These are phyloP conservation scores for Drosophila pegasa DNA, from an alignment of 2,888 invertebrate species.

Conservation along the genomic window DNA sequence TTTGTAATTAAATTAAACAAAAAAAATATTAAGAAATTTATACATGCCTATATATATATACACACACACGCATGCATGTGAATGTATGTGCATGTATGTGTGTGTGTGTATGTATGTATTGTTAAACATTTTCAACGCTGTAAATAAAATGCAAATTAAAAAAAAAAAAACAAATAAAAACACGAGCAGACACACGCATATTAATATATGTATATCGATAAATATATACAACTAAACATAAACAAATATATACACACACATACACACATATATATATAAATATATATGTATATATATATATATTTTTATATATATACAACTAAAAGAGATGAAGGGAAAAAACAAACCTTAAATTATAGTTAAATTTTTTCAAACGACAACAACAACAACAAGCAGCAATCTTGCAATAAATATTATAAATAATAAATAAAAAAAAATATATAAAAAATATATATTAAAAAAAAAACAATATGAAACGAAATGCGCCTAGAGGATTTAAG, in stretches of 20 bases:
- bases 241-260: slow-evolving; percentile 48
- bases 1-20: slow-evolving; percentile 50
- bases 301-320: slow-evolving; percentile 63
- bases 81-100: slow-evolving; percentile 9
- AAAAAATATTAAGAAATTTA: slow-evolving; percentile 10
- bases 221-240: slow-evolving; percentile 35
- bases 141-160: slow-evolving; percentile 45
- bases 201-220: slow-evolving; percentile 45
- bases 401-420: slow-evolving; percentile 54
- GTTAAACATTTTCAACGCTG: slow-evolving; percentile 54
- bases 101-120: slow-evolving; percentile 28
- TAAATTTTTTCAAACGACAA: slow-evolving; percentile 70
- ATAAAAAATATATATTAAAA: slow-evolving; percentile 5
- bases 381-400: slow-evolving; percentile 39
- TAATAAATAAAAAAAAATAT: slow-evolving; percentile 23
- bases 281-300: slow-evolving; percentile 64
- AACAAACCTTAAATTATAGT: slow-evolving; percentile 61
- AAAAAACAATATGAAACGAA: slow-evolving; percentile 45
- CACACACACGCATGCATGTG: background rate
- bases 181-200: slow-evolving; percentile 13
- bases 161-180: background rate
- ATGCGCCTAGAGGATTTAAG: slow-evolving; percentile 47
- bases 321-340: slow-evolving; percentile 30
- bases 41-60: slow-evolving; percentile 21
- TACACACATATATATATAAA: slow-evolving; percentile 7